Percentiles rank a stretch among this genome's conserved stretches.
These are phyloP conservation scores for Nymphalis c-album DNA, from an alignment of 2,888 invertebrate genomes.

Conservation along the genomic window DNA sequence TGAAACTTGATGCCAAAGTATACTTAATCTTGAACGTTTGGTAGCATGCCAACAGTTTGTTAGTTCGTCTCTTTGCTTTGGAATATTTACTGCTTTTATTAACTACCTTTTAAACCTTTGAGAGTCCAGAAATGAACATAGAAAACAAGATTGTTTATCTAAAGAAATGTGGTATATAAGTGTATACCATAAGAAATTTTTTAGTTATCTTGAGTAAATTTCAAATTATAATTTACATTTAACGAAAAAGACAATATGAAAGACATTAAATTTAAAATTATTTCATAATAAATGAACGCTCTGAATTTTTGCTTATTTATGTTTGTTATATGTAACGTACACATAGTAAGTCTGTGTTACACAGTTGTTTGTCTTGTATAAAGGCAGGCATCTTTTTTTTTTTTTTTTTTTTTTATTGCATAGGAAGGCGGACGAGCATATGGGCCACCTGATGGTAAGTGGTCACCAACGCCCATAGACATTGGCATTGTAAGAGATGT, in stretches of 20 bases:
- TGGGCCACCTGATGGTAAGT: too few species aligned
- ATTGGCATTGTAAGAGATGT: too few species aligned
- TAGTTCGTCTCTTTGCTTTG: conserved; percentile 25
- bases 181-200: too few species aligned
- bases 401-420: too few species aligned
- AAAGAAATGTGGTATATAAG: neutral
- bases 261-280: neutral
- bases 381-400: too few species aligned
- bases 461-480: too few species aligned
- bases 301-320: too few species aligned
- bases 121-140: neutral
- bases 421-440: too few species aligned
- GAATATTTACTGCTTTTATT: conserved; percentile 31
- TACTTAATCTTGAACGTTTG: conserved; percentile 32
- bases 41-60: conserved; percentile 33
- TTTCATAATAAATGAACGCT: too few species aligned
- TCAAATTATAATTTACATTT: neutral
- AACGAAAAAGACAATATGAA: neutral
- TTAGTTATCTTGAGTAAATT: neutral
- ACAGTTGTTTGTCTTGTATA: too few species aligned
- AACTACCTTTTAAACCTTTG: conserved; percentile 20
- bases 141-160: neutral
- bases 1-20: conserved; percentile 33
- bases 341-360: too few species aligned
- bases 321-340: too few species aligned